phyloP scores from a whole-genome alignment of 53 echinoderm and acorn worm species.

The Echinometra lucunter region DNA sequence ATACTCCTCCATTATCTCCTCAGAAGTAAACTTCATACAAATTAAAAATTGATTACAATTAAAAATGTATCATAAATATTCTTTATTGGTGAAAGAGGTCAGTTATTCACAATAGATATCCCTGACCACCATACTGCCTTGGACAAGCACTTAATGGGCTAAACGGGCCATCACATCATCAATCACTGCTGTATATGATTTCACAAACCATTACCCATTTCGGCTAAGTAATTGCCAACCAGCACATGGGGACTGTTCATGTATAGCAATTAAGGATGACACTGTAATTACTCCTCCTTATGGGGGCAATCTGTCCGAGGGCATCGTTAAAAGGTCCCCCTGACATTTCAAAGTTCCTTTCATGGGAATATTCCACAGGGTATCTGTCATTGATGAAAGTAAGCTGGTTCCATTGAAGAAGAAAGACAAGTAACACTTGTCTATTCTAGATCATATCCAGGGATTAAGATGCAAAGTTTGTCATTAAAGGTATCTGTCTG shows the following conservation, averaged over 20 bases:
- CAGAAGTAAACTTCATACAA: too few relatives aligned
- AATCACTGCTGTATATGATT: slow-evolving; percentile 29
- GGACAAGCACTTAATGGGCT: not conserved
- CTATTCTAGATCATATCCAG: not conserved
- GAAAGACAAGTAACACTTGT: not conserved
- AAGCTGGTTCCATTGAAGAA: not conserved
- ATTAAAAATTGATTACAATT: not conserved
- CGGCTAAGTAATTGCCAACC: slow-evolving; percentile 2
- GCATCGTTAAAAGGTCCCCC: not conserved
- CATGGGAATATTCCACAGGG: not conserved
- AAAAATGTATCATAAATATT: not conserved
- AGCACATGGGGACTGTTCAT: not conserved
- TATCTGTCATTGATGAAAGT: slow-evolving; percentile 1
- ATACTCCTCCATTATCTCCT: not conserved
- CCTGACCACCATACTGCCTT: not conserved
- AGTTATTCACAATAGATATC: not conserved
- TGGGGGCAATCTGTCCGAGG: not conserved
- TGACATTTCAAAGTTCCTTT: slow-evolving; percentile 32
- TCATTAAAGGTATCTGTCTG: not conserved
- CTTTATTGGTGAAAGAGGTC: not conserved
- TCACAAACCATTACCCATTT: slow-evolving; percentile 20
- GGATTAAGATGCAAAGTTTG: not conserved
- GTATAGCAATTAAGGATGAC: slow-evolving; percentile 48
- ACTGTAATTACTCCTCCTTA: slow-evolving; percentile 23
- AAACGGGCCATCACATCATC: not conserved